phyloP scores from a whole-genome alignment of 2,888 invertebrate genomes.

The Cataglyphis livida region DNA sequence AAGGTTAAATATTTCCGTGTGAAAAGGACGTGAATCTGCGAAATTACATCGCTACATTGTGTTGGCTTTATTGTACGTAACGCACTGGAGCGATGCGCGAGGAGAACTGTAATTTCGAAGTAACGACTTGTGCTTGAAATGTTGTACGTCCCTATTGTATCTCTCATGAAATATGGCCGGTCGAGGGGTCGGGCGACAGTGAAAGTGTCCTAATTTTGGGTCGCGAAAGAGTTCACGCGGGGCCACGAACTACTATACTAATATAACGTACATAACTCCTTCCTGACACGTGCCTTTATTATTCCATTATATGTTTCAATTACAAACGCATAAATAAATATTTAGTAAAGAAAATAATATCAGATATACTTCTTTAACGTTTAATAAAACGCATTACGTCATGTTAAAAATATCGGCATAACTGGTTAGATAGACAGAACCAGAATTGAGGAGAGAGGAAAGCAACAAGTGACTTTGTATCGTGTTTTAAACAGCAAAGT shows the following conservation, averaged over 20 bases:
- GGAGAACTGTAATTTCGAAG: constrained; percentile 60
- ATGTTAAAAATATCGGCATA: neutral
- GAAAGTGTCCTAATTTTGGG: constrained; percentile 74
- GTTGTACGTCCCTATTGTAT: constrained; percentile 61
- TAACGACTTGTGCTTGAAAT: constrained; percentile 61
- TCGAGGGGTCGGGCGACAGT: constrained; percentile 67
- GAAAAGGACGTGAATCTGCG: constrained; percentile 22
- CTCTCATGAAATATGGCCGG: constrained; percentile 65
- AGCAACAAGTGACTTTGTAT: neutral
- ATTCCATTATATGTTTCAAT: neutral
- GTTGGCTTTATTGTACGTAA: constrained; percentile 38
- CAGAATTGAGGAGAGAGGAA: neutral
- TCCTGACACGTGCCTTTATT: constrained; percentile 6
- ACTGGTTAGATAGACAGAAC: neutral
- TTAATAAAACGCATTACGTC: neutral
- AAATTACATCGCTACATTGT: constrained; percentile 28
- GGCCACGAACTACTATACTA: constrained; percentile 33
- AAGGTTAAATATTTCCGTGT: constrained; percentile 25
- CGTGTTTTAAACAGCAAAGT: neutral
- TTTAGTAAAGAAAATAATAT: neutral
- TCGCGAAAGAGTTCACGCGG: constrained; percentile 68
- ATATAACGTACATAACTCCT: neutral
- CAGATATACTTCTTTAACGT: neutral
- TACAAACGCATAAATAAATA: constrained; percentile 12
- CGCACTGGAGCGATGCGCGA: constrained; percentile 59